phyloP scores from a whole-genome alignment of 2,797 vertebrate species.

The Girardinus metallicus region DNA sequence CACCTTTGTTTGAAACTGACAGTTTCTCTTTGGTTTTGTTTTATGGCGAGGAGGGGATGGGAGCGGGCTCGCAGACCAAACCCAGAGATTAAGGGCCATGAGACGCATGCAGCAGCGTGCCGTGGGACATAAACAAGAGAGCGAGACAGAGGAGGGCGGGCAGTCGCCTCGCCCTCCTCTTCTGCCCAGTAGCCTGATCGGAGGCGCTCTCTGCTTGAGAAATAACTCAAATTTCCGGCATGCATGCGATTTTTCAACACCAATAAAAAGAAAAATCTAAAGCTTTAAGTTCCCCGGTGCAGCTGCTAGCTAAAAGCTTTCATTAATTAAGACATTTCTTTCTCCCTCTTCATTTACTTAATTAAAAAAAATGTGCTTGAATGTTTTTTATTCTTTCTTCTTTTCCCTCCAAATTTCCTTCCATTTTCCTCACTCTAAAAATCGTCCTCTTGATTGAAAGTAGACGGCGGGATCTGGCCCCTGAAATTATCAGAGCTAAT shows the following conservation, averaged over 20 bases:
- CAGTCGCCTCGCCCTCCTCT: conserved; percentile 53
- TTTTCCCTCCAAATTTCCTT: conserved; percentile 80
- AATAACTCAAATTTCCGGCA: conserved; percentile 75
- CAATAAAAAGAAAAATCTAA: conserved; percentile 40
- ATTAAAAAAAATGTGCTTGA: conserved; percentile 80
- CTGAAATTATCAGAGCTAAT: conserved; percentile 56
- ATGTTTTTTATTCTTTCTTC: conserved; percentile 72
- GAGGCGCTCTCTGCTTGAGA: conserved; percentile 70
- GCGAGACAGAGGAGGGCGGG: conserved; percentile 46
- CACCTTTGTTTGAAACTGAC: conserved; percentile 60
- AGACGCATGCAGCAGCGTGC: conserved; percentile 74
- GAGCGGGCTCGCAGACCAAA: conserved; percentile 62
- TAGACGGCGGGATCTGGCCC: conserved; percentile 51
- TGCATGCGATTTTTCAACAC: conserved; percentile 72
- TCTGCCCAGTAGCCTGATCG: conserved; percentile 60
- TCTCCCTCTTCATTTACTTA: conserved; percentile 78
- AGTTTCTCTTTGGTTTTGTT: conserved; percentile 63
- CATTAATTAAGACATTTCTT: conserved; percentile 81
- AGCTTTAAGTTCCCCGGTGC: conserved; percentile 69
- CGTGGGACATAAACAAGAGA: conserved; percentile 62
- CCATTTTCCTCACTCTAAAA: conserved; percentile 62
- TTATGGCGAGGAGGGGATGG: conserved; percentile 58
- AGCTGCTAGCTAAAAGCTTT: conserved; percentile 82
- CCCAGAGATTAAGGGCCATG: conserved; percentile 61
- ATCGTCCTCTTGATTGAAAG: conserved; percentile 45